phyloP scores from a whole-genome alignment of 2,797 vertebrate species.

The Arnoldichthys spilopterus region DNA sequence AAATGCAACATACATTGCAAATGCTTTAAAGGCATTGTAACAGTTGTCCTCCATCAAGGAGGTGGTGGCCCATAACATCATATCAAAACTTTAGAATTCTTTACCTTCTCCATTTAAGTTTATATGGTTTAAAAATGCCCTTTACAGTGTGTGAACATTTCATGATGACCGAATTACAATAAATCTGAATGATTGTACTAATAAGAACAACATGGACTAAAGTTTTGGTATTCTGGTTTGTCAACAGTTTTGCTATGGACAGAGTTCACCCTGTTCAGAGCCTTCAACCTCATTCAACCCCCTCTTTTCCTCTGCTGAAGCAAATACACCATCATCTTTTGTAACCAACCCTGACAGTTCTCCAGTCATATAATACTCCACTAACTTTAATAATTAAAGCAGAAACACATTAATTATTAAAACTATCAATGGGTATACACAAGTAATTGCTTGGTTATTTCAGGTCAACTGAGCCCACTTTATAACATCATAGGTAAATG shows the following conservation, averaged over 20 bases:
- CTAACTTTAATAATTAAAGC: constrained; percentile 42
- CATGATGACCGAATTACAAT: no score
- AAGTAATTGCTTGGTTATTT: constrained; percentile 26
- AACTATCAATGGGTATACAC: constrained; percentile 41
- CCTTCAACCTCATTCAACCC: background rate
- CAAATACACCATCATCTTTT: constrained; percentile 21
- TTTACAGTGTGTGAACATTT: background rate
- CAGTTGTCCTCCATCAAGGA: background rate
- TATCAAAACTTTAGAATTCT: background rate
- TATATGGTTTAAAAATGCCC: no score
- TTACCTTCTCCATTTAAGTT: background rate
- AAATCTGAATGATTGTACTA: background rate
- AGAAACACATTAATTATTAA: constrained; percentile 50
- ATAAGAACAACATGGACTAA: background rate
- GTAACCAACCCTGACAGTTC: constrained; percentile 40
- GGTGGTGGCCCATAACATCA: background rate
- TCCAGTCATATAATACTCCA: constrained; percentile 32
- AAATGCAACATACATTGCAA: constrained; percentile 12
- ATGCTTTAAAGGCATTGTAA: constrained; percentile 26
- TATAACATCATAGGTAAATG: constrained; percentile 3
- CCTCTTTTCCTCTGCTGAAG: background rate
- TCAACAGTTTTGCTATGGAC: background rate
- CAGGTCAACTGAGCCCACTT: constrained; percentile 7
- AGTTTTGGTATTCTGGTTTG: background rate
- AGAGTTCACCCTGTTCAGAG: background rate